Base-by-base conservation (phyloP, 2,797 vertebrate species). In the Sebastes iracundus region DNA sequence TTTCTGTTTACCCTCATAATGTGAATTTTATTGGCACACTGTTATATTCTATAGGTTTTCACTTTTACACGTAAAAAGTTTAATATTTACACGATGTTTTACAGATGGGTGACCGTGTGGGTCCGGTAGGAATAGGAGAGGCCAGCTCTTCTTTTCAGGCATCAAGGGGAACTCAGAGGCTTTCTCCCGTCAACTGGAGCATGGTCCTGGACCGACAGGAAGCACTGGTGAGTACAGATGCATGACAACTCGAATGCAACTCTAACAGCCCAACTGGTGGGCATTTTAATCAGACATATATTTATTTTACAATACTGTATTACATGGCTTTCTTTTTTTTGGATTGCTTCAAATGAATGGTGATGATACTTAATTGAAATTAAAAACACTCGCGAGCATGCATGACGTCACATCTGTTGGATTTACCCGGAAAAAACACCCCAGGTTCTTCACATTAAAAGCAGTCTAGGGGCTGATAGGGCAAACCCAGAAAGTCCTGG, bases 41-140 rank as follows among this genome's bases (percentile, higher is more conserved):
- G 25, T 33, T 32, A 2, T 30, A 42, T 42, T 61, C 1, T 58
- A 5, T 28, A 13, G 5, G n/a, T 64, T 66, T 61, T 49, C 0
- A 27, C 16, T 49, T 35, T 46, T 46, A 20, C 2, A 22, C 2
- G 1, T 28, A 3, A 67, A 49, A 7, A 16, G 13, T 14, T 27
- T 2, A 52, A 13, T 67, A n/a, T 14, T 62, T 10, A 6, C 5
- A 1, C 18, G 3, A 18, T 62, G 7, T 69, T 83, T 76, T 89
- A 42, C 86, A 96, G 95, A 96, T 96, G 91, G 95, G 95, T 4
- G 93, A 96, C 77, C 95, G 96, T 42, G 94, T 96, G 28, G 95
- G 96, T 72, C 96, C 96, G 32, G 95, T 97, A 23, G 96, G 96
- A 73, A 96, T 95, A 46, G 95, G 94, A 66, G 95, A 95, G 85